Conservation (phyloP, 2,888 invertebrate genomes). For the Spisula subtruncata region DNA sequence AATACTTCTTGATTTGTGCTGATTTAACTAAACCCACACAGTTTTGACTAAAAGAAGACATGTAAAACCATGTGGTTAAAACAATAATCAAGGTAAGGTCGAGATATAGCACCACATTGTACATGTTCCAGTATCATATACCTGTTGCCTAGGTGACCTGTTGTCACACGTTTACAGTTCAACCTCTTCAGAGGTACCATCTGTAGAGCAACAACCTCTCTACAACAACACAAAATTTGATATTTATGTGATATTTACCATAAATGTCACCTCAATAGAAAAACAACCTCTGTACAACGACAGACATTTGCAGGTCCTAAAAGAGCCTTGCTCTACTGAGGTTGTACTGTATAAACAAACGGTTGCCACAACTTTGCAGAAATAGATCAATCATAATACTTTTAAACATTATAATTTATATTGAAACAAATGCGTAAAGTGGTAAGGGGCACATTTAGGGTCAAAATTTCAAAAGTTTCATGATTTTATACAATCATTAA, state of each 20-base stretch:
- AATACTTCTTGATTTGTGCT: too few relatives aligned
- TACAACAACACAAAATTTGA: too few relatives aligned
- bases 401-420: neutral
- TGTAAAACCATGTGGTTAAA: neutral
- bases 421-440: neutral
- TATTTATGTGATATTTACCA: too few relatives aligned
- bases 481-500: neutral
- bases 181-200: too few relatives aligned
- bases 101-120: neutral
- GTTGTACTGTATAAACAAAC: too few relatives aligned
- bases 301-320: too few relatives aligned
- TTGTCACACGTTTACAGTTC: neutral
- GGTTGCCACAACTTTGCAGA: neutral
- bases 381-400: neutral
- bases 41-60: neutral
- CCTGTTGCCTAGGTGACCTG: neutral
- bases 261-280: too few relatives aligned
- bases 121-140: neutral
- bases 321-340: too few relatives aligned
- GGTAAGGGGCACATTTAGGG: too few relatives aligned
- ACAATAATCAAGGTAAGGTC: conserved; percentile 6
- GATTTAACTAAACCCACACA: too few relatives aligned
- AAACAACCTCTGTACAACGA: too few relatives aligned
- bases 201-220: too few relatives aligned
- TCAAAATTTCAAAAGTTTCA: neutral